Base-by-base conservation (phyloP, 2,888 invertebrate species). In the Drosophila kambysellisi region DNA sequence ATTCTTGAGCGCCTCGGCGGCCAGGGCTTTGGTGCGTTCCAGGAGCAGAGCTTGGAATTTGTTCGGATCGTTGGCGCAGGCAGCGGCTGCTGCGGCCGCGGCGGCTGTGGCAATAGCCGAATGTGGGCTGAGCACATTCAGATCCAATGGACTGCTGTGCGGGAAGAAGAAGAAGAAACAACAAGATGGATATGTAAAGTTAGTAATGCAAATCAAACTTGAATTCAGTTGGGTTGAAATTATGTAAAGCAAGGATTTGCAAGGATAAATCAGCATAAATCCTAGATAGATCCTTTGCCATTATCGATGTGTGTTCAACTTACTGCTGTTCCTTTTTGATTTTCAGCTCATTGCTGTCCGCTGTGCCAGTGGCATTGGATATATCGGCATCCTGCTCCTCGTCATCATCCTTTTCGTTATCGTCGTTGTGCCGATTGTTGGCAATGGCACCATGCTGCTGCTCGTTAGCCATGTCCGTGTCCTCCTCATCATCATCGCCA, bases 21-120 rank as follows among this genome's bases (percentile, higher is more conserved):
- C 93, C 70, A 96, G 92, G 43, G 95, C 94, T 92, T 96, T 96
- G 89, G 96, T 95, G 91, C 97, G 95, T 93, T 97, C 97, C 92
- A 97, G 94, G 59, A 97, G 94, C 82, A 96, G 93, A 86, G 96
- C 95, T 92, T 97, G 97, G 86, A 97, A 94, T 75, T 95, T 94
- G 92, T 96, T 96, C 70, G 93, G 93, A 82, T 93, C 93, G 67
- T 92, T 92, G 90, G 89, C 94, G 74, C 94, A 94, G 71, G 94
- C 94, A 68, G 95, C 95, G 86, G 96, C 95, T 91, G 97, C 97
- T 81, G 97, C 95, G 59, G 97, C 96, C 15, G 92, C 92, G 2
- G 92, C 92, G n/a, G 92, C 92, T 92, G 84, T 94, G 90, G 91
- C 91, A 33, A 92, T 88, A 50, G 94, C 94, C 72, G 94, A 86